These are phyloP conservation scores for Pelmatolapia mariae DNA, from an alignment of 2,113 vertebrate genomes.

Conservation along the genomic window DNA sequence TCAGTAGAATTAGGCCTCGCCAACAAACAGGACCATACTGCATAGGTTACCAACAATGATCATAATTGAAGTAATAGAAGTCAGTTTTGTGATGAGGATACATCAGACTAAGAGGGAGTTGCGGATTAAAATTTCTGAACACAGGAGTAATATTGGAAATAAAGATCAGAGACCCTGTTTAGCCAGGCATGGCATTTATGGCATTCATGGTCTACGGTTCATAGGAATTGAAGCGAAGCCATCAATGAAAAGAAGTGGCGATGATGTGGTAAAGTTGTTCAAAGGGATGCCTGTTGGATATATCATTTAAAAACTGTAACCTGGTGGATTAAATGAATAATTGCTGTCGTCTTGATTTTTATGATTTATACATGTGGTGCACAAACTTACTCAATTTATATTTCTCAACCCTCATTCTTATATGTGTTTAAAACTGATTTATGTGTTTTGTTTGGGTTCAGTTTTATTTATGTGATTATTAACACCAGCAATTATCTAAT, in stretches of 20 bases:
- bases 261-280: background rate
- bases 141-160: background rate
- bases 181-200: background rate
- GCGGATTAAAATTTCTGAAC: background rate
- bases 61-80: background rate
- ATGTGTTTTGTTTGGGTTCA: background rate
- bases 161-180: background rate
- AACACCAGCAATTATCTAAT: background rate
- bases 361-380: background rate
- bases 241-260: background rate
- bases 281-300: background rate
- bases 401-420: background rate
- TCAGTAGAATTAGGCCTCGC: background rate
- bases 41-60: background rate
- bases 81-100: background rate
- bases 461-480: background rate
- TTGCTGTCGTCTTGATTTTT: background rate
- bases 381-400: background rate
- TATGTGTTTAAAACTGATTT: background rate
- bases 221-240: background rate
- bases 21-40: background rate
- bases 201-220: background rate
- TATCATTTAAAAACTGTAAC: background rate
- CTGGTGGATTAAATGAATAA: background rate
- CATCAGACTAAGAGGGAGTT: background rate